phyloP scores from a whole-genome alignment of 2,888 invertebrate species.

The Euzetes globulus region DNA sequence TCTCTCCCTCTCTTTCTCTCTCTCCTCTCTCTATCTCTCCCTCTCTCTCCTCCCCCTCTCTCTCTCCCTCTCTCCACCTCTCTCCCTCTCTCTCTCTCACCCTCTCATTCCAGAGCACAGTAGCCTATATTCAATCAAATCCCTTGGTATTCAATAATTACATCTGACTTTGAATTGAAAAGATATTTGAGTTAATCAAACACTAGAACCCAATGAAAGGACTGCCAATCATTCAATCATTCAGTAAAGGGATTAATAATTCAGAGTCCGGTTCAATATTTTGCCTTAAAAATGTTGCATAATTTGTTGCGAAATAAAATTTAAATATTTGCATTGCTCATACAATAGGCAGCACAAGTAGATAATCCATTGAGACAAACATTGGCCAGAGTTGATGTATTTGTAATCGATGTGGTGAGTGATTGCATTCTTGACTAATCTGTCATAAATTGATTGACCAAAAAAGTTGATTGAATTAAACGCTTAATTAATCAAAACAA shows the following conservation, averaged over 20 bases:
- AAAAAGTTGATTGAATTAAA: not conserved
- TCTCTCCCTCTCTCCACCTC: no score
- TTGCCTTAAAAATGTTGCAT: not conserved
- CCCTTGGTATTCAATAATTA: not conserved
- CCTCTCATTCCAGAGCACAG: constrained; percentile 6
- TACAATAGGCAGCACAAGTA: constrained; percentile 53
- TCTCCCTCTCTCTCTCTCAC: no score
- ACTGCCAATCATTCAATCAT: not conserved
- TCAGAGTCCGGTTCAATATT: not conserved
- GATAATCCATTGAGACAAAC: constrained; percentile 70
- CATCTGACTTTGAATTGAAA: constrained; percentile 7
- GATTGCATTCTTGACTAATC: not conserved
- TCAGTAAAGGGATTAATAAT: constrained; percentile 4
- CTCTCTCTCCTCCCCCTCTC: no score
- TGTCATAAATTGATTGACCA: not conserved
- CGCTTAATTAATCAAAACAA: not conserved
- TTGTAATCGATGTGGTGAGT: constrained; percentile 58
- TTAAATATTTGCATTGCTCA: not conserved
- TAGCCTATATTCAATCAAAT: constrained; percentile 25
- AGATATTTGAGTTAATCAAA: not conserved
- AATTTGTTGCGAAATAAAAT: not conserved
- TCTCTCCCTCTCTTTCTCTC: no score
- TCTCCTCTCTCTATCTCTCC: no score
- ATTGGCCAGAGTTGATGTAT: constrained; percentile 63
- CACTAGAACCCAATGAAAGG: not conserved